phyloP scores from a whole-genome alignment of 2,113 vertebrate species.

The Anguilla rostrata region DNA sequence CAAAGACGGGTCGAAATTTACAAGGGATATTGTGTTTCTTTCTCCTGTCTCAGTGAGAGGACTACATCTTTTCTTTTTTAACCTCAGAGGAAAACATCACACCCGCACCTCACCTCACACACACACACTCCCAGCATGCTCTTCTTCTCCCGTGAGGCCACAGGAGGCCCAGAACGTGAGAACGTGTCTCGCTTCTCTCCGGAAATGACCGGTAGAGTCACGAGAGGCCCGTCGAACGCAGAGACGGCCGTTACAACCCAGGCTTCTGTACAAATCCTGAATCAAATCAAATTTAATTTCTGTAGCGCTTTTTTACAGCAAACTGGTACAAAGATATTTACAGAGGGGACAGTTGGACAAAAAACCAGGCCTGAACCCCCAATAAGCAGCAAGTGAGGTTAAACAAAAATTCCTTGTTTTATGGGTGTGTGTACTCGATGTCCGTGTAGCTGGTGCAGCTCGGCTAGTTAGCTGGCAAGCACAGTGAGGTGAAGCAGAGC shows the following conservation, averaged over 20 bases:
- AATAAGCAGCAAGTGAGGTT: too few species aligned
- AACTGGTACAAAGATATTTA: too few species aligned
- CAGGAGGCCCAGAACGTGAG: background rate
- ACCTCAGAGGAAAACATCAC: background rate
- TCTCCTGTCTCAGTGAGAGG: background rate
- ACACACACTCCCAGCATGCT: background rate
- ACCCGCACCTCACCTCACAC: background rate
- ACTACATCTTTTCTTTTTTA: background rate
- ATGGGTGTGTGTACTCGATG: background rate
- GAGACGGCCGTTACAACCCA: background rate
- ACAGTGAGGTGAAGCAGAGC: too few species aligned
- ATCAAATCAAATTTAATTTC: too few species aligned
- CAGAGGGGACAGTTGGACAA: too few species aligned
- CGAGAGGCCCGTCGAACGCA: background rate
- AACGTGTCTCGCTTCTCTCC: background rate
- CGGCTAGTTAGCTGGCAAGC: too few species aligned
- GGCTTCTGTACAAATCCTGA: too few species aligned
- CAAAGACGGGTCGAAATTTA: background rate
- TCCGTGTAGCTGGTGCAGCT: background rate
- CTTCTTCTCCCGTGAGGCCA: background rate
- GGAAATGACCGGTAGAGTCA: background rate
- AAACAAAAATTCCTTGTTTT: too few species aligned
- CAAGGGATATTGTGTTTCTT: background rate
- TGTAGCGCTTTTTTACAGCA: too few species aligned
- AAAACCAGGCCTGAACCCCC: too few species aligned